Base-by-base conservation (phyloP, 2,113 vertebrate genomes). In the Pseudorasbora parva region DNA sequence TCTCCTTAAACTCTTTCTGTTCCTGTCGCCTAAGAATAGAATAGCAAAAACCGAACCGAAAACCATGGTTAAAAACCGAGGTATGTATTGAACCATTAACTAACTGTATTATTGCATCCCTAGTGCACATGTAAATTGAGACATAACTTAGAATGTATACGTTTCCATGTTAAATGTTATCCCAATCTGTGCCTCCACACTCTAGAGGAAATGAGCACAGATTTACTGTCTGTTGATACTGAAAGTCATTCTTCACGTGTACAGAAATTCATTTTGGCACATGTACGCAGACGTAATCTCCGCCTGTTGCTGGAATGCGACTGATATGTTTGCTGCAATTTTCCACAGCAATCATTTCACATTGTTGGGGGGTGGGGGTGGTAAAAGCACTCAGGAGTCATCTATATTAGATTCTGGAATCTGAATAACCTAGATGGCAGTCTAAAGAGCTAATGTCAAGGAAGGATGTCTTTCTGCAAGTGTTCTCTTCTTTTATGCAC, bases 281-380 rank as follows among this genome's bases (percentile, higher is more conserved):
- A 66, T 30, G 45, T 25, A 51, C 21, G 10, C 37, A 43, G 19
- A 69, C 66, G 1, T 43, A 69, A 69, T 73, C n/a, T 71, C 68
- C 11, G 43, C 2, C 12, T 72, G 45, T 23, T 75, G 73, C 25
- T 56, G 49, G 41, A 33, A 33, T n/a, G 56, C 56, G 84, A 60
- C 64, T 86, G 84, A 86, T 86, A 79, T 81, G 71, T 76, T 85
- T 76, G 71, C 49, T 68, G 78, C 71, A 37, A 64, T 76, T 85
- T 81, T 73, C 66, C 73, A 85, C 73, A 60, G 56, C 23, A 14
- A 57, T 62, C 71, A 27, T 73, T 75, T 33, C 77, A 81, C 66
- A 27, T 69, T 82, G 79, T 82, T 25, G 12, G 49, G 7, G 33
- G 57, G 45, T 2, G 45, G 43, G 43, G 8, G 43, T 9, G 43